Evolutionary conservation across 2,113 vertebrate genomes (phyloP).

Genomic region (Aptenodytes patagonicus): DNA sequence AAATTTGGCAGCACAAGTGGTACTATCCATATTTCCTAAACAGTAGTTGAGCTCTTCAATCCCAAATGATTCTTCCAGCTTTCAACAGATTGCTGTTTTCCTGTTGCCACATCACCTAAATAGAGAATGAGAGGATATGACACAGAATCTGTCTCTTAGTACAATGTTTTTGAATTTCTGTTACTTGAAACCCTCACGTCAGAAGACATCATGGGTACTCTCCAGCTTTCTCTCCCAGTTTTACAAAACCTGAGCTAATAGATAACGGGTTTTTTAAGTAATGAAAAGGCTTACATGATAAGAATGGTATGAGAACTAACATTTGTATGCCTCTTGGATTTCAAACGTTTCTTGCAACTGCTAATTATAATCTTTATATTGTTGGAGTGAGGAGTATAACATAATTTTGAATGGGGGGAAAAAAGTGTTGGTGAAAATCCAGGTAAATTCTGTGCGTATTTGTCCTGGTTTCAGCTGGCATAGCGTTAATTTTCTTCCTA

Average conservation of each 20-base stretch:
- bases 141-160: neutral
- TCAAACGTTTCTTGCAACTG: neutral
- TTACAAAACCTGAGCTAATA: neutral
- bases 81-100: neutral
- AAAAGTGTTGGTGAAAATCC: neutral
- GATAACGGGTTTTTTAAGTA: neutral
- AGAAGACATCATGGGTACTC: too few species aligned
- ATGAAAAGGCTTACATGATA: neutral
- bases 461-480: too few species aligned
- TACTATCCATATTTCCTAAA: neutral
- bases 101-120: neutral
- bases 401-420: neutral
- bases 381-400: neutral
- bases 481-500: too few species aligned
- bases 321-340: neutral
- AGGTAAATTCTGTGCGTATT: neutral
- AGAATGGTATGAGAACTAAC: neutral
- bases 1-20: neutral
- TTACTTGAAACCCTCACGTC: neutral
- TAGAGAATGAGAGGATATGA: neutral
- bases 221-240: neutral
- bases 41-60: neutral
- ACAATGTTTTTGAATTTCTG: neutral
- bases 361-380: neutral
- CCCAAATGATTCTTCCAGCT: neutral